phyloP scores from a whole-genome alignment of 2,113 vertebrate genomes.

The Ailuropoda melanoleuca region DNA sequence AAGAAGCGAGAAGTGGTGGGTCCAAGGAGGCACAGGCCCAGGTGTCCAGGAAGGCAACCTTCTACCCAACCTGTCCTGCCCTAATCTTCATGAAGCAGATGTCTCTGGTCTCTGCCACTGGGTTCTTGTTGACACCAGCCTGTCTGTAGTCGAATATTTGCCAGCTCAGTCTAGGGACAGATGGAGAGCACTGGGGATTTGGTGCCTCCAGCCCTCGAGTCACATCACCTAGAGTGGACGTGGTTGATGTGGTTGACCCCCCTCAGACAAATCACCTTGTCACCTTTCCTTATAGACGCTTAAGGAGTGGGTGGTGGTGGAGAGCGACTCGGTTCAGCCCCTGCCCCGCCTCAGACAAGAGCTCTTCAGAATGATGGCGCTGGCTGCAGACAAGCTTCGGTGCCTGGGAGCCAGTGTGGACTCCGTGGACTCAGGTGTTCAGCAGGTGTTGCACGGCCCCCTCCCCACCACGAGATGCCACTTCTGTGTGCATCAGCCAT shows the following conservation, averaged over 20 bases:
- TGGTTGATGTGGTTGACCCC: background rate
- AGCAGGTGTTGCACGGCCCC: conserved; percentile 82
- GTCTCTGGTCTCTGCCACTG: rapidly evolving
- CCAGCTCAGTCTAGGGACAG: background rate
- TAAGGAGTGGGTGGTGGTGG: conserved; percentile 91
- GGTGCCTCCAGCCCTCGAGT: rapidly evolving
- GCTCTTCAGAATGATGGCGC: conserved; percentile 87
- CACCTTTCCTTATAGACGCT: conserved; percentile 83
- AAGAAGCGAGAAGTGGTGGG: background rate
- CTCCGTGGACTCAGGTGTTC: conserved; percentile 84
- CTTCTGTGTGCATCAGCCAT: rapidly evolving
- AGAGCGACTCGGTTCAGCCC: conserved; percentile 91
- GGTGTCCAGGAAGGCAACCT: rapidly evolving
- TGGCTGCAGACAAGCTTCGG: conserved; percentile 85
- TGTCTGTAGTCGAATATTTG: rapidly evolving
- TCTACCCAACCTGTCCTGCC: rapidly evolving
- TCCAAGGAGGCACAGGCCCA: too few relatives aligned
- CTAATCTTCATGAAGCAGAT: rapidly evolving
- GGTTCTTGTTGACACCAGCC: background rate
- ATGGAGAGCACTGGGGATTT: rapidly evolving
- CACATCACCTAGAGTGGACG: background rate
- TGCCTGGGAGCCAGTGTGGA: conserved; percentile 87
- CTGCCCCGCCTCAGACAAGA: conserved; percentile 81
- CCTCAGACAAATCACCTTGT: rapidly evolving
- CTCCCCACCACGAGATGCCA: rapidly evolving